Percentiles rank a stretch among this genome's conserved stretches.
Evolutionary conservation across 2,888 invertebrate species (phyloP).

Genomic region (Callyntrura sp.): DNA sequence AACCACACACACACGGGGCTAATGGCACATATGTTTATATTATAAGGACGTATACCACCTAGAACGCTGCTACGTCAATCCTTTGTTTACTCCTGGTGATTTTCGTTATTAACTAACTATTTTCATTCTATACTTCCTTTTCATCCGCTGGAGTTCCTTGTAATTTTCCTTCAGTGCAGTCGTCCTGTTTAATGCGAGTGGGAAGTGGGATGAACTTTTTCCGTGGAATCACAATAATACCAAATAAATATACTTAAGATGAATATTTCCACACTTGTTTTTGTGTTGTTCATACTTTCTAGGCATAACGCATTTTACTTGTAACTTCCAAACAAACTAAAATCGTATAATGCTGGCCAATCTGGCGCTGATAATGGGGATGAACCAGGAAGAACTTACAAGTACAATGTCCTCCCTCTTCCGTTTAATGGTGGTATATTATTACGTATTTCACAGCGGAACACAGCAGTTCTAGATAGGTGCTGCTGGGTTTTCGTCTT

Average conservation of each 20-base stretch:
- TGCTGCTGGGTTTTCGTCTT: not conserved
- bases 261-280: not conserved
- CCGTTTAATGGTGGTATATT: constrained; percentile 8
- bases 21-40: not conserved
- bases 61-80: too few species aligned
- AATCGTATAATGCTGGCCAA: too few species aligned
- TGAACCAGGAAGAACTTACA: constrained; percentile 33
- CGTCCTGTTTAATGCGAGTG: not conserved
- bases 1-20: too few species aligned
- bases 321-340: not conserved
- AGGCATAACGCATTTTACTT: too few species aligned
- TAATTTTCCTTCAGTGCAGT: not conserved
- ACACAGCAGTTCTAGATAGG: not conserved
- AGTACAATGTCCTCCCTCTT: constrained; percentile 10
- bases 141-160: not conserved
- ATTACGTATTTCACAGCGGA: not conserved
- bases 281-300: not conserved
- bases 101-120: too few species aligned
- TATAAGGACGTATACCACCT: not conserved
- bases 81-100: too few species aligned
- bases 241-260: not conserved
- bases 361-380: not conserved
- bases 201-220: constrained; percentile 4
- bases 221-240: not conserved
- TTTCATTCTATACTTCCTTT: not conserved